These are phyloP conservation scores for Pyrochroa serraticornis DNA, from an alignment of 2,888 invertebrate genomes.

Conservation along the genomic window DNA sequence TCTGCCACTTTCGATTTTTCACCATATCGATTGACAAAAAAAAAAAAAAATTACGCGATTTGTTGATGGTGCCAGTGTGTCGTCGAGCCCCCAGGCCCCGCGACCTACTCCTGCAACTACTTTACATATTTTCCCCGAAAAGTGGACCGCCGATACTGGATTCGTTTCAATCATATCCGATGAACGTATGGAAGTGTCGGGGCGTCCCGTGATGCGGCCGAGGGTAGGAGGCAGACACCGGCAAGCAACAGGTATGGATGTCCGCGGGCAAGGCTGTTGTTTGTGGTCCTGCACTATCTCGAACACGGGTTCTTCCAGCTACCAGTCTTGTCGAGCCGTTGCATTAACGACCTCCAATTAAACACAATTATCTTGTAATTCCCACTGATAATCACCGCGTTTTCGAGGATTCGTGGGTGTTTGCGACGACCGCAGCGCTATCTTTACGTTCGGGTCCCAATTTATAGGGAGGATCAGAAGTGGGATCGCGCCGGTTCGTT, in stretches of 20 bases:
- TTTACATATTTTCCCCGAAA: no score
- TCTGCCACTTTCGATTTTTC: background rate
- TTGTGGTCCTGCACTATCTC: conserved; percentile 12
- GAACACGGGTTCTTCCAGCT: conserved; percentile 19
- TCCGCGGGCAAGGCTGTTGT: conserved; percentile 24
- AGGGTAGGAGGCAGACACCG: conserved; percentile 18
- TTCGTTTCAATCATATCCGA: no score
- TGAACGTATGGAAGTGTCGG: no score
- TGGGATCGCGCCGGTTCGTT: no score
- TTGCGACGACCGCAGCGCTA: no score
- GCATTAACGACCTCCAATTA: conserved; percentile 10
- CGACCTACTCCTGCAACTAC: no score
- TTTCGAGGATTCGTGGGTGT: no score
- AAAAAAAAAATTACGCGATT: background rate
- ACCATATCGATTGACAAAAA: background rate
- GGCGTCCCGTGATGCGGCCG: background rate
- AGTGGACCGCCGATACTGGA: no score
- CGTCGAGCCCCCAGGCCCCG: background rate
- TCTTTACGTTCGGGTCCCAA: no score
- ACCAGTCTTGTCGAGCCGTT: conserved; percentile 13
- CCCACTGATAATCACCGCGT: background rate
- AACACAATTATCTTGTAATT: conserved; percentile 14
- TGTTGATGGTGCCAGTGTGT: background rate
- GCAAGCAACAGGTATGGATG: conserved; percentile 19
- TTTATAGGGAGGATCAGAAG: no score